phyloP scores from a whole-genome alignment of 2,797 vertebrate species.

The Taeniopygia guttata region DNA sequence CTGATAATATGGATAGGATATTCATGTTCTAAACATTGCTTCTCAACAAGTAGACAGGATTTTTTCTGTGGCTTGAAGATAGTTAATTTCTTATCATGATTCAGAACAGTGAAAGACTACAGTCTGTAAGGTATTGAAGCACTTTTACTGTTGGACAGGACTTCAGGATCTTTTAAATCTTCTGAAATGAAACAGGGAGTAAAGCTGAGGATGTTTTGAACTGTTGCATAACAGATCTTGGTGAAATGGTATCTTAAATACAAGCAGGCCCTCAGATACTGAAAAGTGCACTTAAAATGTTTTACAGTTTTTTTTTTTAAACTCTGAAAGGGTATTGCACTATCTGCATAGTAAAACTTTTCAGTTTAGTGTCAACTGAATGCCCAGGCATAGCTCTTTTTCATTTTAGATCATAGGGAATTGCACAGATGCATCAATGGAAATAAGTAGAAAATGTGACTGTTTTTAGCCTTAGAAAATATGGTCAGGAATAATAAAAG shows the following conservation, averaged over 20 bases:
- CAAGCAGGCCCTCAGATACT: neutral
- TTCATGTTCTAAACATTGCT: neutral
- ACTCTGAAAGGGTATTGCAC: neutral
- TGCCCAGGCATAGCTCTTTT: conserved; percentile 49
- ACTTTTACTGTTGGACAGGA: neutral
- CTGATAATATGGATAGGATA: neutral
- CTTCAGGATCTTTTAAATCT: neutral
- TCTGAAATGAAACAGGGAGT: neutral
- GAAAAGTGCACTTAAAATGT: conserved; percentile 19
- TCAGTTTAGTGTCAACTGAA: neutral
- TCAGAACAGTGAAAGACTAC: neutral
- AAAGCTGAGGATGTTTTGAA: neutral
- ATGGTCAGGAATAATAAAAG: conserved; percentile 48
- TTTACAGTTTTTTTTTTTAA: neutral
- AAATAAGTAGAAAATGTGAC: neutral
- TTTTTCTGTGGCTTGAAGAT: neutral
- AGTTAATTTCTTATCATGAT: neutral
- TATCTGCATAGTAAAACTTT: neutral
- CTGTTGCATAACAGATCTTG: neutral
- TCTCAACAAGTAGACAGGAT: neutral
- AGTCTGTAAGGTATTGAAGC: neutral
- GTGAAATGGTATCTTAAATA: neutral
- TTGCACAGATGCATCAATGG: conserved; percentile 32
- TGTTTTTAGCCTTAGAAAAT: neutral
- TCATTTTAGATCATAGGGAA: neutral